Conservation (phyloP, 2,797 vertebrate species). For the Coilia nasus region DNA sequence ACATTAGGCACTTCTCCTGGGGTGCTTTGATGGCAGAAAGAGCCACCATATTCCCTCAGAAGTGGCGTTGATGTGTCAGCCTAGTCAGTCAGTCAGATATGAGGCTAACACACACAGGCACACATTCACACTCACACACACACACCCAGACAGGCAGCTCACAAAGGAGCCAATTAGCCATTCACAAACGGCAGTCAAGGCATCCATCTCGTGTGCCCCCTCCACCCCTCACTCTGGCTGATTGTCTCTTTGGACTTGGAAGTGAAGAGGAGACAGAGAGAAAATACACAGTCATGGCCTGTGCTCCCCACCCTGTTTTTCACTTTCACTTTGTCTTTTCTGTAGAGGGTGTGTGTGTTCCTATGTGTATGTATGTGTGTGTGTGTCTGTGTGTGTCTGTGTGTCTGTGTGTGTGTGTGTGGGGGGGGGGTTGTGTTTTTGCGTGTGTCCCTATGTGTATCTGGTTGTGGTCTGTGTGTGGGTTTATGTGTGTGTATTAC, state of each 20-base stretch:
- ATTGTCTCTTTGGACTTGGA: neutral
- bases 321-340: slow-evolving; percentile 34
- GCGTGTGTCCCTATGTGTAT: too few species aligned
- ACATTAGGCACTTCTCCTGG: slow-evolving; percentile 10
- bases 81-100: neutral
- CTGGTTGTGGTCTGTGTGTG: too few species aligned
- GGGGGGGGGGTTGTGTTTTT: too few species aligned
- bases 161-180: slow-evolving; percentile 1
- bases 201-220: neutral
- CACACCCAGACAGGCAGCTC: neutral
- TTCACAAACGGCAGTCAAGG: neutral
- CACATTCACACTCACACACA: neutral
- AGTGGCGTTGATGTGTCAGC: neutral
- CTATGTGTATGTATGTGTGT: neutral
- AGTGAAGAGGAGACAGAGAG: neutral
- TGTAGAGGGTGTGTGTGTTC: too few species aligned
- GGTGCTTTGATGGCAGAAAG: slow-evolving; percentile 42
- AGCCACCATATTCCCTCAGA: slow-evolving; percentile 4
- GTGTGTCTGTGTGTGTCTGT: neutral
- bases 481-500: too few species aligned
- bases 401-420: too few species aligned
- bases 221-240: neutral
- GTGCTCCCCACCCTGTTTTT: slow-evolving; percentile 29
- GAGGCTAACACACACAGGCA: neutral
- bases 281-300: neutral